Conservation (phyloP, 2,113 vertebrate genomes). For the Brienomyrus longianalis region DNA sequence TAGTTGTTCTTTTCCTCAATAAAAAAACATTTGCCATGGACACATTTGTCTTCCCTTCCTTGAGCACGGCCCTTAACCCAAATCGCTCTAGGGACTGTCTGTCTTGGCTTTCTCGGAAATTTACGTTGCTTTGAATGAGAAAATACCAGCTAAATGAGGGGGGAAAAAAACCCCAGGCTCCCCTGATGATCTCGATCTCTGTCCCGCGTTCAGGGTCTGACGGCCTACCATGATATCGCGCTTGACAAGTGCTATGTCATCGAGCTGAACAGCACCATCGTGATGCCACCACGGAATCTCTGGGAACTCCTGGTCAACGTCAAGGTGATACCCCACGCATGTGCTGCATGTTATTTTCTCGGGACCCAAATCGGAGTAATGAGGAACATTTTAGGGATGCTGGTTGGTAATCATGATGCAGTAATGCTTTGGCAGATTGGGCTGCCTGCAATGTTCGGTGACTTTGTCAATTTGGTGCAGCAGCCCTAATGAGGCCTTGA, state of each 20-base stretch:
- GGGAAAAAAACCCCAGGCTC: no score
- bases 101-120: background rate
- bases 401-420: background rate
- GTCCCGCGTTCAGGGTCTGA: slow-evolving; percentile 68
- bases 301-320: slow-evolving; percentile 88
- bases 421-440: background rate
- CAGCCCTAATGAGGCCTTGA: background rate
- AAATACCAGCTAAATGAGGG: background rate
- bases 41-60: background rate
- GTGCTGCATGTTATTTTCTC: background rate
- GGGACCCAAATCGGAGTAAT: background rate
- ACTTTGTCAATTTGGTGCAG: background rate
- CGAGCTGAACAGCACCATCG: slow-evolving; percentile 83
- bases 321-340: slow-evolving; percentile 54
- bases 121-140: background rate
- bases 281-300: slow-evolving; percentile 88
- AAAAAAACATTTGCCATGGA: background rate
- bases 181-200: background rate
- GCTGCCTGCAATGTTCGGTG: background rate
- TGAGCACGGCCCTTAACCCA: background rate
- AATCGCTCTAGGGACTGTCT: background rate
- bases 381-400: background rate
- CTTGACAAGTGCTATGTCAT: slow-evolving; percentile 92
- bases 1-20: background rate
- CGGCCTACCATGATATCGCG: slow-evolving; percentile 85